Percentiles rank a stretch among this genome's conserved stretches.
phyloP scores from a whole-genome alignment of 2,888 invertebrate species.

The Trileptium ribeirensis region DNA sequence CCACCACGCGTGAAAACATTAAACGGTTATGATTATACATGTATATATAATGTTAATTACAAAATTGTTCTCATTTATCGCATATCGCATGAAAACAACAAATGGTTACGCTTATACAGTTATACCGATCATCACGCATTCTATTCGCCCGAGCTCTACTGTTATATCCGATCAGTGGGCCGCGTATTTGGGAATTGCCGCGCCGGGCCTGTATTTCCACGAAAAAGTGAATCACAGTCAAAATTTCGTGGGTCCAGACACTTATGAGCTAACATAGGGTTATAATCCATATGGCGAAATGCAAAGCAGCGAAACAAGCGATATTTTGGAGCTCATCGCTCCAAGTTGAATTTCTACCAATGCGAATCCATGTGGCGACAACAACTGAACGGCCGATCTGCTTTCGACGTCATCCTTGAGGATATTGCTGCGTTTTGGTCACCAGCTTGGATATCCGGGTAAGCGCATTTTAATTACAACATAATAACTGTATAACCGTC shows the following conservation, averaged over 20 bases:
- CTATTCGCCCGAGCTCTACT: background rate
- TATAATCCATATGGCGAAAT: background rate
- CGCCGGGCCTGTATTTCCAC: background rate
- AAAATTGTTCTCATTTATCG: no score
- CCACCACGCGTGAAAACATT: no score
- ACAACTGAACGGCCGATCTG: background rate
- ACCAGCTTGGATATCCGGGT: background rate
- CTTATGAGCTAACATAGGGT: background rate
- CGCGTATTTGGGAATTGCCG: background rate
- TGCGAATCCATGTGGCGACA: background rate
- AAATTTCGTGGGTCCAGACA: background rate
- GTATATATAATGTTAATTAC: no score
- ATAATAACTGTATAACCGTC: no score
- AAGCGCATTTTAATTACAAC: background rate
- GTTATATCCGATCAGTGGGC: background rate
- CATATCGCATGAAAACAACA: no score
- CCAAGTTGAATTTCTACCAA: background rate
- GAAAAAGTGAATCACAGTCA: background rate
- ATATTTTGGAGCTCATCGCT: background rate
- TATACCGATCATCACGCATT: background rate
- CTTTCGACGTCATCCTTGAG: background rate
- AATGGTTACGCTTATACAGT: no score
- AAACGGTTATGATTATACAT: no score
- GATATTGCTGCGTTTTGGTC: background rate
- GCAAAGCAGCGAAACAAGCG: background rate